phyloP scores from a whole-genome alignment of 2,888 invertebrate species.

The Torymus auratus region DNA sequence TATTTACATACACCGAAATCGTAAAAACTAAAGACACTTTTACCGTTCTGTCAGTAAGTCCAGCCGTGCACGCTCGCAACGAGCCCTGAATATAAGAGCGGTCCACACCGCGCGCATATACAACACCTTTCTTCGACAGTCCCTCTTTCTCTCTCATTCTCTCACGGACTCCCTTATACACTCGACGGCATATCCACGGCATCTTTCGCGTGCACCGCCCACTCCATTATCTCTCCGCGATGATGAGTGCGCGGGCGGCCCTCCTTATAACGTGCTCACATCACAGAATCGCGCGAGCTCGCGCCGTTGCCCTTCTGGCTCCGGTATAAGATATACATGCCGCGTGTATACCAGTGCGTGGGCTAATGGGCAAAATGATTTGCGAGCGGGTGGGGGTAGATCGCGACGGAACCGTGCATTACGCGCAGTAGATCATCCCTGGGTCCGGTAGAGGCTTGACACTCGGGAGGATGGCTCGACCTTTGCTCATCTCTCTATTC shows the following conservation, averaged over 20 bases:
- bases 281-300: slow-evolving; percentile 66
- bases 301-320: no score
- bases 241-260: slow-evolving; percentile 75
- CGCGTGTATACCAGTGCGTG: slow-evolving; percentile 54
- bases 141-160: no score
- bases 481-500: background rate
- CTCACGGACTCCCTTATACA: slow-evolving; percentile 7
- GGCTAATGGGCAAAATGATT: slow-evolving; percentile 73
- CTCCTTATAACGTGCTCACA: slow-evolving; percentile 70
- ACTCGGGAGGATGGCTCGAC: background rate
- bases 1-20: no score
- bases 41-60: no score
- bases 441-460: background rate
- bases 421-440: slow-evolving; percentile 40
- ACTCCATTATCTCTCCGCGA: slow-evolving; percentile 75
- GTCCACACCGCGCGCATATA: no score
- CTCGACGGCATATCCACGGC: slow-evolving; percentile 43
- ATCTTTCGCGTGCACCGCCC: slow-evolving; percentile 68
- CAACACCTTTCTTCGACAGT: no score
- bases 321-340: slow-evolving; percentile 47
- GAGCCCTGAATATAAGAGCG: no score
- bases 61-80: no score
- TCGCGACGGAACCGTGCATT: slow-evolving; percentile 59
- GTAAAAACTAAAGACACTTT: no score
- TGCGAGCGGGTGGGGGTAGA: slow-evolving; percentile 62